Base-by-base conservation (phyloP, 2,888 invertebrate genomes). In the Cheilosia vernalis region DNA sequence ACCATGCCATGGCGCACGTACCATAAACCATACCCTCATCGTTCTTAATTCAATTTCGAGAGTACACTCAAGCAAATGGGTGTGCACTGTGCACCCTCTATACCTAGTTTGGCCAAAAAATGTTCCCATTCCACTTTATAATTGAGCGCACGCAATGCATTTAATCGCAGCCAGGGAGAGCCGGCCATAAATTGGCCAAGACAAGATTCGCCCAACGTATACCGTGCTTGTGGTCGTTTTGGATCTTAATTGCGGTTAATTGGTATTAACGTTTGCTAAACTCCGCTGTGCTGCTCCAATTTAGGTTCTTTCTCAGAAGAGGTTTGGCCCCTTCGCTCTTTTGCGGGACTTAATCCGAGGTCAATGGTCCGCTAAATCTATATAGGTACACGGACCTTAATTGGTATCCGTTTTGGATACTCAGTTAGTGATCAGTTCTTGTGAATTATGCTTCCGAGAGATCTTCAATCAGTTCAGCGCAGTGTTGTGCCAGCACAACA, bases 221-320 rank as follows among this genome's bases (percentile, higher is more conserved):
- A 3, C 4, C 51, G 70, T 51, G 40, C 70, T 66, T 44, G 72
- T 63, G n/a, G 58, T 61, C 51, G 69, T 13, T 58, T 69, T 51
- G 53, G 61, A 79, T 37, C 37, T 91, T 90, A 90, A 90, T 90
- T 90, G 91, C 90, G 89, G 90, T 90, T 90, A 91, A 90, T 90
- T 91, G 91, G 90, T 90, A 89, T 90, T 90, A 90, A 91, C 89
- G 89, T 87, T 83, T 86, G 76, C 81, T 81, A 81, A 85, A 77
- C 76, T 56, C 47, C 21, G 17, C 47, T 56, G 19, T 55, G 47
- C 55, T 77, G 72, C 56, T 79, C 72, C 67, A 70, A 84, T 84
- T 84, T 58, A 60, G 44, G 67, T 58, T 33, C 13, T 64, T 80
- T 85, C 80, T 53, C 58, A 76, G 80, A 85, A 85, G 37, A 47